Evolutionary conservation across 1,140 invertebrate genomes (phyloP).

Genomic region (Pinna nobilis): DNA sequence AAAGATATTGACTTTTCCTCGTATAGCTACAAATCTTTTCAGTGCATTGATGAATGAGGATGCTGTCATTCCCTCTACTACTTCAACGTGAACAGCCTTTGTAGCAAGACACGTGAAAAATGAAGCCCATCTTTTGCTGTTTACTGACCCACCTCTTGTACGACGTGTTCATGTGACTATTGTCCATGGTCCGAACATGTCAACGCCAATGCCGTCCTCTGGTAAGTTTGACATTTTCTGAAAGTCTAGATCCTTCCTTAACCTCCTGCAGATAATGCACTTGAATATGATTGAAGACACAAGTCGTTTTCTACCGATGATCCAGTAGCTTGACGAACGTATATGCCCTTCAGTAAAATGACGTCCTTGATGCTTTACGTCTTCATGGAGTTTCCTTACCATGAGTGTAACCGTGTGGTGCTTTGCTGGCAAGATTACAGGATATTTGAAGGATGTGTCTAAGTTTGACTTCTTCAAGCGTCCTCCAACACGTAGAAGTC

Average conservation of each 20-base stretch:
- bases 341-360: constrained; percentile 20
- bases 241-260: not conserved
- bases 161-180: constrained; percentile 3
- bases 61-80: not conserved
- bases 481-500: not conserved
- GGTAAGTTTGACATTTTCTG: not conserved
- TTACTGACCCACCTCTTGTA: constrained; percentile 11
- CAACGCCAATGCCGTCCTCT: constrained; percentile 30
- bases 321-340: not conserved
- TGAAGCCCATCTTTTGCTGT: constrained; percentile 26
- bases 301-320: not conserved
- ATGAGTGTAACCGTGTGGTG: constrained; percentile 28
- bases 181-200: constrained; percentile 11
- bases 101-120: constrained; percentile 32
- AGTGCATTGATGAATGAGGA: constrained; percentile 44
- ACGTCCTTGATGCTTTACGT: constrained; percentile 13
- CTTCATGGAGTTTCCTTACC: constrained; percentile 20
- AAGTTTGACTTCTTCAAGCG: not conserved
- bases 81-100: not conserved
- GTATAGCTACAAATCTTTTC: not conserved
- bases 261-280: not conserved
- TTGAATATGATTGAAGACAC: not conserved
- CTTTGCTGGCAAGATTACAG: constrained; percentile 25
- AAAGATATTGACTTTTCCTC: not conserved
- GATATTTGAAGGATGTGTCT: not conserved